Evolutionary conservation across 2,113 vertebrate species (phyloP).

Genomic region (Vulpes lagopus): DNA sequence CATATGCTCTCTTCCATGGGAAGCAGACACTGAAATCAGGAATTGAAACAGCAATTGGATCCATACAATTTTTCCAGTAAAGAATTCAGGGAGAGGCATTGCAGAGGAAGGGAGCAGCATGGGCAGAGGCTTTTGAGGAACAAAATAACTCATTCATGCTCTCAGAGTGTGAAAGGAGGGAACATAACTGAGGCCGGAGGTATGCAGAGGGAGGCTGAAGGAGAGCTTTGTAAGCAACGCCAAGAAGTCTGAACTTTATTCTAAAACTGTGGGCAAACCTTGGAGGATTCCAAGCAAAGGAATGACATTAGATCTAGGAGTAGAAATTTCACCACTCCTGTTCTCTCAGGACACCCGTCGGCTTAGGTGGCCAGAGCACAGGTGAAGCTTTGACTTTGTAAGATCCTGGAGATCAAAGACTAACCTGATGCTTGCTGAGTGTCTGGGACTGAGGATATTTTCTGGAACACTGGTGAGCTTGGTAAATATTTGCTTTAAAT

Average conservation of each 20-base stretch:
- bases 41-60: neutral
- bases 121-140: neutral
- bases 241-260: neutral
- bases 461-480: neutral
- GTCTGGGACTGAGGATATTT: neutral
- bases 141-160: accelerated
- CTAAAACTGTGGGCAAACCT: neutral
- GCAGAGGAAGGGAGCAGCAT: neutral
- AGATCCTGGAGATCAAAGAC: neutral
- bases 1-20: neutral
- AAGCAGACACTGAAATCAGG: neutral
- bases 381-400: neutral
- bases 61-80: neutral
- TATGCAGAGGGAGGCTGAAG: neutral
- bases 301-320: neutral
- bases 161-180: neutral
- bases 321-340: neutral
- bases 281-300: neutral
- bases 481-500: neutral
- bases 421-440: neutral
- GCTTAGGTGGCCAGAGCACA: neutral
- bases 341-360: neutral
- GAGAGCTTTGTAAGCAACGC: neutral
- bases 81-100: neutral
- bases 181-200: neutral